Conservation (phyloP, 2,113 vertebrate species). For the Mormoops blainvillei region DNA sequence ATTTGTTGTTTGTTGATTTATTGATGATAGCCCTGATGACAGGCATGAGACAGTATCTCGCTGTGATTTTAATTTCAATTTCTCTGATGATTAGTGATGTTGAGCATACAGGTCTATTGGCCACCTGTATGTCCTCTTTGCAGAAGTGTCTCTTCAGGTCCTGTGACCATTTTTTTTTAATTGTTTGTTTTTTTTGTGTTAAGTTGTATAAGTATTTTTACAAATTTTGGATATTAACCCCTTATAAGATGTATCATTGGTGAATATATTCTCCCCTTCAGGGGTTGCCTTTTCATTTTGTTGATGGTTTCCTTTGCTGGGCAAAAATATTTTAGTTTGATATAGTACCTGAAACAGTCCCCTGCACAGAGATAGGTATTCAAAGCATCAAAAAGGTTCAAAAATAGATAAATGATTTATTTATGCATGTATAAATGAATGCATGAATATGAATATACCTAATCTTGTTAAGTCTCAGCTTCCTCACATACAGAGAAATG, state of each 20-base stretch:
- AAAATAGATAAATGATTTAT: background rate
- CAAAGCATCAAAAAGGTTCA: background rate
- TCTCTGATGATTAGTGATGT: background rate
- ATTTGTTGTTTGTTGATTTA: background rate
- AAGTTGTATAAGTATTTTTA: background rate
- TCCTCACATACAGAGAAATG: background rate
- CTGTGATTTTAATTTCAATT: background rate
- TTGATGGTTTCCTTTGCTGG: background rate
- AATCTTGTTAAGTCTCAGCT: background rate
- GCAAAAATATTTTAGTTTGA: background rate
- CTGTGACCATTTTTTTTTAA: background rate
- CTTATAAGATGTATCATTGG: background rate
- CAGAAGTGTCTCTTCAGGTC: background rate
- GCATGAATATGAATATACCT: background rate
- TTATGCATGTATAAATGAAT: background rate
- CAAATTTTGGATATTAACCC: background rate
- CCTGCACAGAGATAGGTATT: background rate
- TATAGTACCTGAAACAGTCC: background rate
- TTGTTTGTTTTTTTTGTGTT: background rate
- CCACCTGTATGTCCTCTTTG: background rate
- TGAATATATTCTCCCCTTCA: background rate
- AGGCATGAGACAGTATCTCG: background rate
- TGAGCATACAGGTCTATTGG: background rate
- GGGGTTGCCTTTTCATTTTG: background rate
- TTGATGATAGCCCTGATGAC: background rate